Evolutionary conservation across 1,140 invertebrate genomes (phyloP).

Genomic region (Thaumatotibia leucotreta): DNA sequence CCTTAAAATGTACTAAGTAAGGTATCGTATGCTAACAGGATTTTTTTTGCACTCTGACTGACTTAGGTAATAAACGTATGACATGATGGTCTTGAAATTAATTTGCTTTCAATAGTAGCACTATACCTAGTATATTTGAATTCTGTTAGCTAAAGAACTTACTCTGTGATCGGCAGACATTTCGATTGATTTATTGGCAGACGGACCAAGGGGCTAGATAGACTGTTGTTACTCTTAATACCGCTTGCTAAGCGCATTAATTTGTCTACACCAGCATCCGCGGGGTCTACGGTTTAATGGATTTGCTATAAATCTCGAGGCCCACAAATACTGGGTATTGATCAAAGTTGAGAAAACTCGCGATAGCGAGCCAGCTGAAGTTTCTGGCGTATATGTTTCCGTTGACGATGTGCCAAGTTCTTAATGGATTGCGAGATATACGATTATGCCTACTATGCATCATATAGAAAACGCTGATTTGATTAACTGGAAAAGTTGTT

Average conservation of each 20-base stretch:
- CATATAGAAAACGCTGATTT: background rate
- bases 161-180: background rate
- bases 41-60: too few species aligned
- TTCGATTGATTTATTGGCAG: background rate
- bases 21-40: too few species aligned
- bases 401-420: constrained; percentile 18
- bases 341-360: background rate
- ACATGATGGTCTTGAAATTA: background rate
- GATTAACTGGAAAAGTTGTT: background rate
- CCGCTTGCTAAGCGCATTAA: background rate
- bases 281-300: background rate
- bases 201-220: background rate
- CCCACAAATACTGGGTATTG: background rate
- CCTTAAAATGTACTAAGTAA: too few species aligned
- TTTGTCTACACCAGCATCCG: background rate
- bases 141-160: background rate
- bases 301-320: background rate
- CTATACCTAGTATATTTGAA: background rate
- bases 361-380: background rate
- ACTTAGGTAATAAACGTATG: too few species aligned
- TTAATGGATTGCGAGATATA: background rate
- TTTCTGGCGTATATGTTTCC: constrained; percentile 22
- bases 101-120: background rate
- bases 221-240: background rate
- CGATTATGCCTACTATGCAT: background rate